Conservation (phyloP, 2,888 invertebrate species). For the Willowsia nigromaculata region DNA sequence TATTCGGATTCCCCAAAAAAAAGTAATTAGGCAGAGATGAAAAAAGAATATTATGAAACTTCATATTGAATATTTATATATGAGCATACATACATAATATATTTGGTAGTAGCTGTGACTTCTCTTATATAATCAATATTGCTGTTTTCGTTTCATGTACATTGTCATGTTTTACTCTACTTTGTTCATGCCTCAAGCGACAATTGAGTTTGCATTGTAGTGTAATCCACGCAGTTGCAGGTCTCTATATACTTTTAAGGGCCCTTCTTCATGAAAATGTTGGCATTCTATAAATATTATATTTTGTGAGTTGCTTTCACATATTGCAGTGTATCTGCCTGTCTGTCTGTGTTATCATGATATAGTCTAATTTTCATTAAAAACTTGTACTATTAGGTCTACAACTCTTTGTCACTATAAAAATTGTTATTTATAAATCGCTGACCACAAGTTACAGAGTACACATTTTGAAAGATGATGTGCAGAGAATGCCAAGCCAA, state of each 20-base stretch:
- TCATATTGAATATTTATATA: conserved; percentile 21
- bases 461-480: neutral
- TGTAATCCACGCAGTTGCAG: no score
- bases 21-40: neutral
- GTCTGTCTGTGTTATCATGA: neutral
- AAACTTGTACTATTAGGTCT: neutral
- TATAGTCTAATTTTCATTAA: neutral
- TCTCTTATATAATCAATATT: neutral
- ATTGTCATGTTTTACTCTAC: neutral
- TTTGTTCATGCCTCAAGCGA: no score
- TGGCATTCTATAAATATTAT: no score
- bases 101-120: neutral
- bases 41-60: conserved; percentile 1
- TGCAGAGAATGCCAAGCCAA: conserved; percentile 37
- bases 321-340: neutral
- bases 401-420: neutral
- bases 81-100: neutral
- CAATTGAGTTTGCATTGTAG: no score
- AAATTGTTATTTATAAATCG: neutral
- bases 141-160: neutral
- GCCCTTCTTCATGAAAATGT: no score
- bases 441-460: conserved; percentile 18
- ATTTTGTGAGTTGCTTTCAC: neutral
- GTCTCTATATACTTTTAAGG: no score
- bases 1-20: neutral